Base-by-base conservation (phyloP, 2,113 vertebrate genomes). In the Holacanthus passer region DNA sequence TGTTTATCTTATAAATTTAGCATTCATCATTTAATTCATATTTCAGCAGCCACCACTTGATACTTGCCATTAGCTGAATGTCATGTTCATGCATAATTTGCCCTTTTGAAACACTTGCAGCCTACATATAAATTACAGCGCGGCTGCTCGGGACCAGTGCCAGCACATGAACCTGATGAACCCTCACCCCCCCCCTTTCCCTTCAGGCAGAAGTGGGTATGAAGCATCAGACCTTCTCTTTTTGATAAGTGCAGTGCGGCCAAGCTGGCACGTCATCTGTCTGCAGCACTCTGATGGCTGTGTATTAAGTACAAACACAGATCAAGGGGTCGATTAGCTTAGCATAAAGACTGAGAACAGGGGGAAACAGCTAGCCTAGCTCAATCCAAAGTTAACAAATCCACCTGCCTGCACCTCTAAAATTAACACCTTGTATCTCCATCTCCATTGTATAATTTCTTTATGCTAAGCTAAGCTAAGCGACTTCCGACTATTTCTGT, bases 101-200 rank as follows among this genome's bases (percentile, higher is more conserved):
- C 53, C 8, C 22, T 68, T 43, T 65, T 84, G 70, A 82, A 82
- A 79, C 66, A 62, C 56, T 70, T 73, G 47, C 50, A 74, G 73
- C 56, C 73, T 70, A 87, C 56, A 82, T 77, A 35, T 67, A 70
- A 77, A 82, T 73, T 73, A 81, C 6, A 78, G 32, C 29, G 64
- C 9, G 69, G 60, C 64, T 81, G 75, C 53, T 31, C 35, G 39
- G 78, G 60, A 79, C 64, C 19, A 35, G 32, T 53, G 64, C 74
- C 70, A 88, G 68, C 48, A 77, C 56, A 76, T 79, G 62, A 84
- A 90, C 72, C 67, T 31, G 19, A 60, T 86, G 60, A 81, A 81
- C 77, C 27, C 35, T 27, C 29, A 12, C 17, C 14, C 1, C 9
- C 3, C 1, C 5, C 19, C 32, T 43, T 24, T 20, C 39, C 20